phyloP scores from a whole-genome alignment of 2,113 vertebrate species.

The Aramus guarauna region DNA sequence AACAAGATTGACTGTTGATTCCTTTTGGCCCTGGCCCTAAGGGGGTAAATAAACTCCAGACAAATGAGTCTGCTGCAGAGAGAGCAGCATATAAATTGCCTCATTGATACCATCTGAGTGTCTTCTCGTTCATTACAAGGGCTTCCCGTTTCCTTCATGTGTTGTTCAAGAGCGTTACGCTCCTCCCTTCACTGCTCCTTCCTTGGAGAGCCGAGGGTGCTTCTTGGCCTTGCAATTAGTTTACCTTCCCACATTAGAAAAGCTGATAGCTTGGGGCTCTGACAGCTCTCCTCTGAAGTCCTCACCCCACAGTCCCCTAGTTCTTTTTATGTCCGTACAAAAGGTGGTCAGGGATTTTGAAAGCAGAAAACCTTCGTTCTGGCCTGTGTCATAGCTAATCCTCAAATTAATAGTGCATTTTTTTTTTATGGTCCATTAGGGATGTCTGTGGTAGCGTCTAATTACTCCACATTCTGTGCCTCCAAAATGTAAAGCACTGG shows the following conservation, averaged over 20 bases:
- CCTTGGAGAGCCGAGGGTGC: background rate
- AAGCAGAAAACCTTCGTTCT: conserved; percentile 7
- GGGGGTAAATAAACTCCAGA: conserved; percentile 52
- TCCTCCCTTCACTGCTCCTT: background rate
- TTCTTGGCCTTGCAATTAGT: conserved; percentile 21
- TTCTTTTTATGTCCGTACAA: conserved; percentile 1
- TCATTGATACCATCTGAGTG: conserved; percentile 39
- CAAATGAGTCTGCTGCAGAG: conserved; percentile 27
- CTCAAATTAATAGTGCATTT: conserved; percentile 34
- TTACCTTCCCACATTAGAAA: background rate
- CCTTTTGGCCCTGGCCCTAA: conserved; percentile 32
- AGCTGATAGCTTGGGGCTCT: conserved; percentile 17
- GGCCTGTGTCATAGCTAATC: conserved; percentile 11
- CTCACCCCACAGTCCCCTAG: background rate
- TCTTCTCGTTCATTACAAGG: conserved; percentile 1
- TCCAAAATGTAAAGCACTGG: conserved; percentile 32
- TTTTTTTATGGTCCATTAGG: conserved; percentile 49
- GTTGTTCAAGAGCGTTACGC: background rate
- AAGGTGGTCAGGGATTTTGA: conserved; percentile 23
- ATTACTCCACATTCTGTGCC: conserved; percentile 27
- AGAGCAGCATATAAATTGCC: conserved; percentile 48
- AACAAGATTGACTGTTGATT: background rate
- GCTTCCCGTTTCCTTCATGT: background rate
- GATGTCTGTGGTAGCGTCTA: conserved; percentile 40
- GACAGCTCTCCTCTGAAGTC: background rate